Conservation (phyloP, 2,113 vertebrate genomes). For the Nematolebias whitei region DNA sequence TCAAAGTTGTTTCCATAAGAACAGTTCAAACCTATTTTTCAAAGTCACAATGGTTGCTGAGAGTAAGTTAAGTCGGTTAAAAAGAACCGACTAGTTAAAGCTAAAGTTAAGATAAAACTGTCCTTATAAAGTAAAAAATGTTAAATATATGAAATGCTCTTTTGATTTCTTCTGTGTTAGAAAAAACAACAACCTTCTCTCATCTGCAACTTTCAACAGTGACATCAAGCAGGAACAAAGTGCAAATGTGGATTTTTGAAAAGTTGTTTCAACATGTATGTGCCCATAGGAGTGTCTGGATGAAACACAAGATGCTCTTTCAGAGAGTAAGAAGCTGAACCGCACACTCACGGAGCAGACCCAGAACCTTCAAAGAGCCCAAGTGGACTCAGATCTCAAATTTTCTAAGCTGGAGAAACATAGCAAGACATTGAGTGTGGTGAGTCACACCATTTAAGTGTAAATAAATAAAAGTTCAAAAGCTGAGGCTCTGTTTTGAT, state of each 20-base stretch:
- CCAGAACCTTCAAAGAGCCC: slow-evolving; percentile 69
- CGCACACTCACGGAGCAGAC: slow-evolving; percentile 66
- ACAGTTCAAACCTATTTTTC: too few species aligned
- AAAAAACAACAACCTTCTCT: neutral
- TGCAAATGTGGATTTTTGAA: neutral
- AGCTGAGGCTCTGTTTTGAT: slow-evolving; percentile 18
- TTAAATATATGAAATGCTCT: too few species aligned
- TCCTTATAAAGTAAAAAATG: too few species aligned
- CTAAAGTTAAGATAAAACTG: too few species aligned
- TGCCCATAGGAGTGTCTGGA: slow-evolving; percentile 79
- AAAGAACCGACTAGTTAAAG: too few species aligned
- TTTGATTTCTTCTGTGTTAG: neutral
- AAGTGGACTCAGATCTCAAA: slow-evolving; percentile 63
- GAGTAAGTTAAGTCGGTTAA: too few species aligned
- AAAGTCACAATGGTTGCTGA: too few species aligned
- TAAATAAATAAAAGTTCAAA: slow-evolving; percentile 6
- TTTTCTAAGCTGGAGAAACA: slow-evolving; percentile 71
- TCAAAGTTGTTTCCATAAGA: too few species aligned
- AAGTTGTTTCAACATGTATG: neutral
- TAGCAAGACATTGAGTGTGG: slow-evolving; percentile 71
- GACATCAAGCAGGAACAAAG: too few species aligned
- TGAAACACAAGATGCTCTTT: slow-evolving; percentile 67
- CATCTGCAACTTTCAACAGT: slow-evolving; percentile 7
- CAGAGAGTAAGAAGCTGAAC: slow-evolving; percentile 78
- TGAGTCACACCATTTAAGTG: slow-evolving; percentile 40